Conservation (phyloP, 2,888 invertebrate genomes). For the Tipula confusa region DNA sequence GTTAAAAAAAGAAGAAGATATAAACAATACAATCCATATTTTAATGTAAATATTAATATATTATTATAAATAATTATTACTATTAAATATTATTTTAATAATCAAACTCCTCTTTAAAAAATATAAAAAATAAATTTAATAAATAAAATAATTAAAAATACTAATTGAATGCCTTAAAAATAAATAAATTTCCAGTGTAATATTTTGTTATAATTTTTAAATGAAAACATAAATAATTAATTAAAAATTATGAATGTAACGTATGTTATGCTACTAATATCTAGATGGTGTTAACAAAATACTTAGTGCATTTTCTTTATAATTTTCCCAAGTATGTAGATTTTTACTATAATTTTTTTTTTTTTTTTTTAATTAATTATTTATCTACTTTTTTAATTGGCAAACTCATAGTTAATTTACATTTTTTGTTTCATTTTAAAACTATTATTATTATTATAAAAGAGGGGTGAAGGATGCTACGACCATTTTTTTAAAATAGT, state of each 20-base stretch:
- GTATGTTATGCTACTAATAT: neutral
- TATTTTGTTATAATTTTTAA: neutral
- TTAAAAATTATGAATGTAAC: neutral
- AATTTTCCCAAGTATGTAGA: neutral
- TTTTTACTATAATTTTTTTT: too few relatives aligned
- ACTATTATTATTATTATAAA: neutral
- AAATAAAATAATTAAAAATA: neutral
- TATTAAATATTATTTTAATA: constrained; percentile 3
- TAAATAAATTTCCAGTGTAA: neutral
- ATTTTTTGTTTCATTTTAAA: neutral
- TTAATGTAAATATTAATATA: constrained; percentile 6
- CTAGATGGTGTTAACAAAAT: neutral
- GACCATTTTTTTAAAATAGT: constrained; percentile 1
- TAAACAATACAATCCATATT: neutral
- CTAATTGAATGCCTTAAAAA: constrained; percentile 20
- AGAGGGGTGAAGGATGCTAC: neutral
- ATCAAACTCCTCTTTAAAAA: constrained; percentile 7
- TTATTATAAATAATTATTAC: neutral
- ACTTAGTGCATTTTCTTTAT: neutral
- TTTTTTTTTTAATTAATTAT: neutral
- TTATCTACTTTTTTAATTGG: neutral
- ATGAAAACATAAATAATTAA: neutral
- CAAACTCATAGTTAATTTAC: neutral
- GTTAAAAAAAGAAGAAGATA: too few relatives aligned
- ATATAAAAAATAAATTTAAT: neutral